Conservation (phyloP, 2,113 vertebrate species). For the Gulo gulo region DNA sequence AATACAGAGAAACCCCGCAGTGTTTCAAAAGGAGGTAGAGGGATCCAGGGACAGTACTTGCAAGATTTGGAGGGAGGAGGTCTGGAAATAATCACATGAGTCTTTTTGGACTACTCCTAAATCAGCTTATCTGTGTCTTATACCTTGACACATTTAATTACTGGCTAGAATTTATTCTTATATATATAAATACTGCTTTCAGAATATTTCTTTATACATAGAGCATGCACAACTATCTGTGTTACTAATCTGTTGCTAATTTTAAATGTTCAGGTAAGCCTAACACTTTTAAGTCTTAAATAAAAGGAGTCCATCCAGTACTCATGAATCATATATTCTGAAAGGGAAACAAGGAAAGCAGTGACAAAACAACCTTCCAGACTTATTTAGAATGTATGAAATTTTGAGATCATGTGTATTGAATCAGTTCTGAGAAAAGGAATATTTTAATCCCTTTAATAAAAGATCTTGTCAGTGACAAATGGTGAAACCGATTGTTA, state of each 20-base stretch:
- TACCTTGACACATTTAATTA: not conserved
- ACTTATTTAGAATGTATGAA: not conserved
- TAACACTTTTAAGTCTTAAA: not conserved
- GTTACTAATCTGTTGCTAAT: not conserved
- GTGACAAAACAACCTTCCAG: not conserved
- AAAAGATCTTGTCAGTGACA: not conserved
- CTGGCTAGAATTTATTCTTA: not conserved
- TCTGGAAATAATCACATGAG: not conserved
- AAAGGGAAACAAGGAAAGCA: not conserved
- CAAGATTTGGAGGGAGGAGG: not conserved
- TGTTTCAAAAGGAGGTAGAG: not conserved
- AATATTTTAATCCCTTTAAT: not conserved
- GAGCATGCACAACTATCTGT: not conserved
- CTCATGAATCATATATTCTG: not conserved
- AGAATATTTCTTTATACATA: not conserved
- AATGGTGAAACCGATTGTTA: not conserved
- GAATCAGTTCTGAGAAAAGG: not conserved
- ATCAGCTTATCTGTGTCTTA: not conserved
- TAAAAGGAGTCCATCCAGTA: not conserved
- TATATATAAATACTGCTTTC: not conserved
- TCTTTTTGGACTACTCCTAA: not conserved
- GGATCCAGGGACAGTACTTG: not conserved
- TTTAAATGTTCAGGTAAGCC: not conserved
- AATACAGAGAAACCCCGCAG: not conserved
- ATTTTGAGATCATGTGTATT: not conserved